These are phyloP conservation scores for Mus spicilegus DNA, from an alignment of 2,113 vertebrate species.

Conservation along the genomic window DNA sequence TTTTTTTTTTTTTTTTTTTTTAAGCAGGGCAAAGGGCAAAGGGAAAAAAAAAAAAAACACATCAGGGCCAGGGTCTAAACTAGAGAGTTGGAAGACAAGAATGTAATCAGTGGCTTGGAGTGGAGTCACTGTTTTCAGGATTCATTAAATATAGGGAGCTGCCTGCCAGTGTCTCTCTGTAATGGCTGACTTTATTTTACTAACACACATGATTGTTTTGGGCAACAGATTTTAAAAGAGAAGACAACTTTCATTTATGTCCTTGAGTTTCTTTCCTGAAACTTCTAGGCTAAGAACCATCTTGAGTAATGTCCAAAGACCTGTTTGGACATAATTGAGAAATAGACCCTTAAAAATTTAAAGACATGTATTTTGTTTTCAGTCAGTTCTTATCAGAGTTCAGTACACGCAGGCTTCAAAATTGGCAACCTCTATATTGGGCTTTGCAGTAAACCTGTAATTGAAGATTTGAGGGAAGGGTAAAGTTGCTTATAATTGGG, in stretches of 20 bases:
- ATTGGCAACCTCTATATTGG: constrained; percentile 5
- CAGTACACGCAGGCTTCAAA: background rate
- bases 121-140: background rate
- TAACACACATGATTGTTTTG: constrained; percentile 38
- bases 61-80: background rate
- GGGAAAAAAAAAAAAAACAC: background rate
- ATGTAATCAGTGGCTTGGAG: background rate
- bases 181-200: constrained; percentile 45
- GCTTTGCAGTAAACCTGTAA: constrained; percentile 54
- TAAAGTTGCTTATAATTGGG: constrained; percentile 56
- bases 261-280: background rate
- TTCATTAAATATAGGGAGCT: background rate
- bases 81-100: background rate
- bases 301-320: background rate
- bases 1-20: background rate
- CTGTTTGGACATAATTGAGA: background rate
- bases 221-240: background rate
- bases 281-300: background rate
- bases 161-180: background rate
- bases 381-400: constrained; percentile 32
- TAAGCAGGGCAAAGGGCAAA: background rate
- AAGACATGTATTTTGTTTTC: background rate
- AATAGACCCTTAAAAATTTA: background rate
- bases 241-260: background rate
- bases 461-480: constrained; percentile 54